A percentile compares a stretch with the other conserved stretches of the same genome.
phyloP scores from a whole-genome alignment of 2,797 vertebrate genomes.

The Alfaro cultratus region DNA sequence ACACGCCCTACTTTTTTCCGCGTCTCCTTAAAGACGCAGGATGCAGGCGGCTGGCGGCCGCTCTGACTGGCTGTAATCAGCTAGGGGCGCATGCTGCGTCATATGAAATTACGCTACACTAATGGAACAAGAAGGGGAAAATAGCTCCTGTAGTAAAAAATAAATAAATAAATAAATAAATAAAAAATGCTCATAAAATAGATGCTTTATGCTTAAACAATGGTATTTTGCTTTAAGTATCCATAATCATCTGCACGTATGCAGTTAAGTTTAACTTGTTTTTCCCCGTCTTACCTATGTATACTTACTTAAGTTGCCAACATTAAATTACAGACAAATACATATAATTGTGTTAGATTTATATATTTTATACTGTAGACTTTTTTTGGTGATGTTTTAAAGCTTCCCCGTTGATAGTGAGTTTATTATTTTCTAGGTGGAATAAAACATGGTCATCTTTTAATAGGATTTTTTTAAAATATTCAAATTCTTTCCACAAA shows the following conservation, averaged over 20 bases:
- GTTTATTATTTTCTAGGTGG: not conserved
- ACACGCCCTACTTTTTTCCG: slow-evolving; percentile 67
- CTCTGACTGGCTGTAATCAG: not conserved
- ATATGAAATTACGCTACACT: not conserved
- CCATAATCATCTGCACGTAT: not conserved
- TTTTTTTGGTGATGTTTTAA: not conserved
- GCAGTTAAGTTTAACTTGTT: not conserved
- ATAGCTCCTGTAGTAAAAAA: not conserved
- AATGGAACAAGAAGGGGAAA: not conserved
- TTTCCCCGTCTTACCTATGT: not conserved
- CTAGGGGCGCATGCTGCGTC: not conserved
- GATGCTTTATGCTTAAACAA: not conserved
- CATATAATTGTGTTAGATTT: not conserved
- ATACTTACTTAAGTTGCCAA: not conserved
- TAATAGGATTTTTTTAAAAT: not conserved
- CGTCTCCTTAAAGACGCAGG: slow-evolving; percentile 76
- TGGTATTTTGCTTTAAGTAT: not conserved
- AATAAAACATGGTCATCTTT: not conserved
- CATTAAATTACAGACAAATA: not conserved
- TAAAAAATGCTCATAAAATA: not conserved
- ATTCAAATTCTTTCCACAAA: too few relatives aligned
- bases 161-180: not conserved
- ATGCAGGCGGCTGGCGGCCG: slow-evolving; percentile 1
- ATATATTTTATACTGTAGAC: not conserved
- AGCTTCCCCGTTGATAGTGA: not conserved